Evolutionary conservation across 1,140 invertebrate genomes (phyloP).

Genomic region (Scaptomyza hsui): DNA sequence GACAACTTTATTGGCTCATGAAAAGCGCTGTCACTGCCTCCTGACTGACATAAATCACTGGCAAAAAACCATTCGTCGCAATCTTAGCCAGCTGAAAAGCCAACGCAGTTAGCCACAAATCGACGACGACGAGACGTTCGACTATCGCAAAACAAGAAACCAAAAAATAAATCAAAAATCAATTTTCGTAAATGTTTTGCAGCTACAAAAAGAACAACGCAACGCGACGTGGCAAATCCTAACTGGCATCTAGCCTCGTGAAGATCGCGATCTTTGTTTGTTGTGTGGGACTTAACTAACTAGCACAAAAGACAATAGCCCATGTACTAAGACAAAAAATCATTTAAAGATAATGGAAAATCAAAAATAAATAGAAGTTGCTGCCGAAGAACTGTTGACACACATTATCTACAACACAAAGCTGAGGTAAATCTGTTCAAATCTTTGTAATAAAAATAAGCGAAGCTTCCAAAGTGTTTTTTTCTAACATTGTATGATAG

Average conservation of each 20-base stretch:
- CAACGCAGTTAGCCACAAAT: slow-evolving; percentile 42
- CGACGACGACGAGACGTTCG: slow-evolving; percentile 35
- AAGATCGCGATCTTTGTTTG: slow-evolving; percentile 34
- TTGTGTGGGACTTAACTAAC: slow-evolving; percentile 19
- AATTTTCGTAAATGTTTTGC: slow-evolving; percentile 57
- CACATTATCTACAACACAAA: neutral
- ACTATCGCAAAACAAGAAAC: slow-evolving; percentile 23
- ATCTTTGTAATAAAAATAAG: neutral
- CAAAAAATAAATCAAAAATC: slow-evolving; percentile 76
- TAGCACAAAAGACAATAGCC: slow-evolving; percentile 16
- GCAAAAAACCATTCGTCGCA: slow-evolving; percentile 35
- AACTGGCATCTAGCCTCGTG: slow-evolving; percentile 27
- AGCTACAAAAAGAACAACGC: slow-evolving; percentile 32
- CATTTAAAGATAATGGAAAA: neutral
- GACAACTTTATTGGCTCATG: slow-evolving; percentile 83
- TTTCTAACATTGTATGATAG: neutral
- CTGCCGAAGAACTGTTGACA: neutral
- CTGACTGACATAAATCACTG: slow-evolving; percentile 80
- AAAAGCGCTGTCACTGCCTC: slow-evolving; percentile 80
- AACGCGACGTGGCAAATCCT: slow-evolving; percentile 28
- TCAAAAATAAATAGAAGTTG: neutral
- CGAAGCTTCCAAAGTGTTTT: neutral
- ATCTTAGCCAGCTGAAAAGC: slow-evolving; percentile 21
- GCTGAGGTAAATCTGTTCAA: too few species aligned
- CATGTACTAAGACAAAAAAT: neutral